phyloP scores from a whole-genome alignment of 2,888 invertebrate genomes.

The Bugulina stolonifera region DNA sequence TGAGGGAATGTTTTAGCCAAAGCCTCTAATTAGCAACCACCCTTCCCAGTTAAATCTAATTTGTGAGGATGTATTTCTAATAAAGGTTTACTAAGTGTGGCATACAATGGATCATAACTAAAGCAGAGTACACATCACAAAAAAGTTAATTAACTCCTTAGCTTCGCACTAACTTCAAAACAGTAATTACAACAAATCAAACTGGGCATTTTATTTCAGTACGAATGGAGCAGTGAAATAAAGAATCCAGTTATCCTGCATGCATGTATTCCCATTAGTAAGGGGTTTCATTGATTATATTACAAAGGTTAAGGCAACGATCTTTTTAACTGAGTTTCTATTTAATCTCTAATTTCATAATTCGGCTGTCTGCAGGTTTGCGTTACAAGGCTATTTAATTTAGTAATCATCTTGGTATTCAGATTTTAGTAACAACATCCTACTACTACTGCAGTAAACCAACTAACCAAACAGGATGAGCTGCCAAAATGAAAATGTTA shows the following conservation, averaged over 20 bases:
- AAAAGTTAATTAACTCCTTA: conserved; percentile 26
- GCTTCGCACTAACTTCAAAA: conserved; percentile 26
- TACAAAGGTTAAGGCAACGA: conserved; percentile 4
- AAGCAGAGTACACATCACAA: conserved; percentile 24
- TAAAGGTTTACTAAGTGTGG: conserved; percentile 24
- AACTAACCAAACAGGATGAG: not conserved
- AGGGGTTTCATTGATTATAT: not conserved
- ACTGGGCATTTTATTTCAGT: conserved; percentile 25
- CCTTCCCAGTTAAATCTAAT: conserved; percentile 26
- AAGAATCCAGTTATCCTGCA: not conserved
- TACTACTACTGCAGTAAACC: not conserved
- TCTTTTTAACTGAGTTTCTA: not conserved
- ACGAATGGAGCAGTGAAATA: not conserved
- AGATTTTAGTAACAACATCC: conserved; percentile 1
- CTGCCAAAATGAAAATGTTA: not conserved
- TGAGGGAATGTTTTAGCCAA: conserved; percentile 10
- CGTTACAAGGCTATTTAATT: conserved; percentile 3
- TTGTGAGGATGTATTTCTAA: conserved; percentile 25
- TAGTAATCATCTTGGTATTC: not conserved
- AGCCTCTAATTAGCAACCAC: conserved; percentile 25
- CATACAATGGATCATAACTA: conserved; percentile 21
- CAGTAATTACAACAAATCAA: conserved; percentile 26
- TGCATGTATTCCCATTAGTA: not conserved
- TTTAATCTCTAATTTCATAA: conserved; percentile 20
- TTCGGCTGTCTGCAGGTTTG: not conserved